Evolutionary conservation across 2,113 vertebrate species (phyloP), one percentile per base, ranked within the genome.

Genomic region (Tricholaema leucomelas): DNA sequence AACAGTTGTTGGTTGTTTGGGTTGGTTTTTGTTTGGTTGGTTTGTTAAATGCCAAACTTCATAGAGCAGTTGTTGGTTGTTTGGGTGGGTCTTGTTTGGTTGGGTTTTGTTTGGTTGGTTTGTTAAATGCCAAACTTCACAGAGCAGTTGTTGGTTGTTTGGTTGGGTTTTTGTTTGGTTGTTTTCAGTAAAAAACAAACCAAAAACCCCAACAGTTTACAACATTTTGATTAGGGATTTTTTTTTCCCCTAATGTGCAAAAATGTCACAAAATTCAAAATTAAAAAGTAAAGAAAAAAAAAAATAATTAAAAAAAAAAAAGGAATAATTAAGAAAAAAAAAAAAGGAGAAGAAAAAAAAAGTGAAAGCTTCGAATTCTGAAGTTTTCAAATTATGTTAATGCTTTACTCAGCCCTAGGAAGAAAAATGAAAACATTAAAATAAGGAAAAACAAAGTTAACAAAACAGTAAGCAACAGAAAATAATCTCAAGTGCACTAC

Each of bases 371-470:
- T 93, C 58, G 91, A 93, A 95, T 95, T 94, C 94, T 88, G 96
- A 94, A 94, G 93, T 95, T 95, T 93, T 96, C 96, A 95, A 95
- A 95, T 93, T 94, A 96, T 90, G 92, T 95, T 96, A 95, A 92
- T 94, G 93, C 87, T 95, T 95, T 92, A 96, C 93, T 84, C 92
- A 92, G 94, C 90, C 95, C 94, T 95, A 96, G 93, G 93, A 92
- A 95, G 92, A 95, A 95, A 96, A 95, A 93, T 95, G 93, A 95
- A 95, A 91, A 91, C 85, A 96, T 95, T 95, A 96, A 93, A 95
- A 94, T 80, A 63, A 30, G 25, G n/a, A 93, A 96, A 95, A 87
- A 71, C n/a, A n/a, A 95, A 92, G 44, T 83, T 54, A 94, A 90
- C 74, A 87, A 82, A 95, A 88, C 66, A 94, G 20, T 72, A 94